phyloP scores from a whole-genome alignment of 2,888 invertebrate species.

The Tigriopus californicus region DNA sequence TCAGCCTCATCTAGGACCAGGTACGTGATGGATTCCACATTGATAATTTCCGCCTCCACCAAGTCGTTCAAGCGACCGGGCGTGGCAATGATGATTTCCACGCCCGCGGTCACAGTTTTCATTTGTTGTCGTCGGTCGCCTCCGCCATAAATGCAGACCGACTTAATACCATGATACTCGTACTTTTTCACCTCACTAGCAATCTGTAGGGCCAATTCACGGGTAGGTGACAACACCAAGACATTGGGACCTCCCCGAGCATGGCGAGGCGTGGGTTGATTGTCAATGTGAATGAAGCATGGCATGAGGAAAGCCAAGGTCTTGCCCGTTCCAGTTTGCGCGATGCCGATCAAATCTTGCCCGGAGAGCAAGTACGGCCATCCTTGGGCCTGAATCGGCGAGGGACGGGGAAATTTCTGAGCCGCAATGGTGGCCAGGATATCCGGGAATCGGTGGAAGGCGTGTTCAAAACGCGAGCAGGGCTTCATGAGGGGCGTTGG shows the following conservation, averaged over 20 bases:
- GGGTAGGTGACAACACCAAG: constrained; percentile 72
- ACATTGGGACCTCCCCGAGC: constrained; percentile 63
- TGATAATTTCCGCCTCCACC: constrained; percentile 43
- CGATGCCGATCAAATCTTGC: constrained; percentile 85
- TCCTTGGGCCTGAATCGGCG: constrained; percentile 79
- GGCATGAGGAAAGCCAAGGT: constrained; percentile 83
- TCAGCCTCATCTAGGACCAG: constrained; percentile 79
- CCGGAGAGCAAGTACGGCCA: constrained; percentile 86
- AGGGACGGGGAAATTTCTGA: constrained; percentile 58
- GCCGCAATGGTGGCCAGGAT: constrained; percentile 58
- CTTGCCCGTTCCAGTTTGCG: constrained; percentile 72
- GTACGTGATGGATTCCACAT: constrained; percentile 60
- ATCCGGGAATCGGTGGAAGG: constrained; percentile 60
- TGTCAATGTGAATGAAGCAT: constrained; percentile 77
- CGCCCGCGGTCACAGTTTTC: constrained; percentile 48
- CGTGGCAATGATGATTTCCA: constrained; percentile 85
- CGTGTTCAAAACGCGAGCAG: constrained; percentile 58
- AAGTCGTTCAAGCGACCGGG: constrained; percentile 83
- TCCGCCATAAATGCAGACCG: constrained; percentile 84
- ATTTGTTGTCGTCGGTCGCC: constrained; percentile 63
- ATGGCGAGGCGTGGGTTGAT: constrained; percentile 50
- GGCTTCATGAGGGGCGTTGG: constrained; percentile 47
- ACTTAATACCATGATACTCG: constrained; percentile 62
- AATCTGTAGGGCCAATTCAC: constrained; percentile 82
- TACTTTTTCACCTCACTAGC: constrained; percentile 78